Evolutionary conservation across 1,140 invertebrate species (phyloP), one percentile per base, ranked within the genome.

Genomic region (Penaeus chinensis): DNA sequence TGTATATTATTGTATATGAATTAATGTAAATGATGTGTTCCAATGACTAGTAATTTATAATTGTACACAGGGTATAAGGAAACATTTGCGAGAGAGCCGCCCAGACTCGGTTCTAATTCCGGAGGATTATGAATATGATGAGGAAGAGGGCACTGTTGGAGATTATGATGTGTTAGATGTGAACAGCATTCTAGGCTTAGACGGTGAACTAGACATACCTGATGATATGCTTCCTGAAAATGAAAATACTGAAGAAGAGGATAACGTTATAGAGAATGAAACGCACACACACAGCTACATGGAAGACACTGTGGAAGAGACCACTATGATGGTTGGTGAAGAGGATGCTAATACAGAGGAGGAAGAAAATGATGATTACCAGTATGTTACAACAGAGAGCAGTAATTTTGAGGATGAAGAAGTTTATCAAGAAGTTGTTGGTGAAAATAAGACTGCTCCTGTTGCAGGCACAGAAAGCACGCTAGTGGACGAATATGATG

Each of bases 171-270:
- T 20, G 71, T 60, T 69, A 65, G 62, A 77, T 86, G 24, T 71
- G 24, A 90, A 82, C 81, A 93, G 93, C 95, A 96, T 92, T 95
- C 96, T 90, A 93, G 95, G 81, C 94, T 94, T 84, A 95, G 81
- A 81, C 54, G 66, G 66, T 60, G 80, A 71, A 42, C 54, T 42
- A 27, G 80, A 74, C 22, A 27, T 42, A 24, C 82, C 47, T 71
- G 54, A 54, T 82, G 60, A 22, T 13, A 24, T 37, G 22, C 20
- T n/a, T 19, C 22, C 16, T 60, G 82, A 76, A 10, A 79, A 63
- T 1, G 77, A 65, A 37, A 54, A 74, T 19, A 78, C 63, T 8
- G 37, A 54, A 42, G 79, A 82, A 24, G 71, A 32, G 77, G 62
- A 47, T n/a, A 37, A 24, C 16, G 7, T 81, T 54, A 47, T 19